Evolutionary conservation across 2,113 vertebrate species (phyloP).

Genomic region (Hirundichthys speculiger): DNA sequence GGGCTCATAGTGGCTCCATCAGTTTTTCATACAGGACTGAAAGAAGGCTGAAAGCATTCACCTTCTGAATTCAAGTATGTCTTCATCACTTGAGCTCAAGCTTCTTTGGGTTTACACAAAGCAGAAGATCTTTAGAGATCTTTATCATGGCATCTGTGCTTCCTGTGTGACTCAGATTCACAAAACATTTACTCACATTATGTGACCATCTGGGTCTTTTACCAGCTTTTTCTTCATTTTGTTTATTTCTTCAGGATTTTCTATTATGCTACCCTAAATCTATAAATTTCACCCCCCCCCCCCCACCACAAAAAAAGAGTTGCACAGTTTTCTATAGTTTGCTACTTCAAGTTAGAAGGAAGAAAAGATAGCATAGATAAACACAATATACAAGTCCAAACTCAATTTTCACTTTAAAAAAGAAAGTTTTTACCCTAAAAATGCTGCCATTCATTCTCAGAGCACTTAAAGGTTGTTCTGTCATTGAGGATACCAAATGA

Average conservation of each 20-base stretch:
- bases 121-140: constrained; percentile 73
- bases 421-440: too few species aligned
- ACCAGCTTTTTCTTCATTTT: not conserved
- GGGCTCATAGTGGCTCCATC: constrained; percentile 69
- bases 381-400: not conserved
- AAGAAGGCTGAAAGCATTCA: constrained; percentile 21
- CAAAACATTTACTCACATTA: constrained; percentile 39
- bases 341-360: not conserved
- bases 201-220: constrained; percentile 1
- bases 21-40: constrained; percentile 31
- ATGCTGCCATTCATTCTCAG: too few species aligned
- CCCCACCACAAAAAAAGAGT: not conserved
- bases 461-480: too few species aligned
- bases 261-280: not conserved
- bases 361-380: not conserved
- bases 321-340: not conserved
- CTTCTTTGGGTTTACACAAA: constrained; percentile 66
- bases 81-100: constrained; percentile 52
- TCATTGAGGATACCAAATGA: too few species aligned
- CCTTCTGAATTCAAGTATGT: constrained; percentile 62
- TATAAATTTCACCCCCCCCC: too few species aligned
- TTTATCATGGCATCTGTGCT: constrained; percentile 69
- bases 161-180: constrained; percentile 67
- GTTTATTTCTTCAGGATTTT: constrained; percentile 7
- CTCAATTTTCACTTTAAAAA: too few species aligned